A percentile compares a stretch with the other conserved stretches of the same genome.
These are phyloP conservation scores for Morbakka virulenta DNA, from an alignment of 30 jellyfish, hydroid and myxozoan genomes.

Conservation along the genomic window DNA sequence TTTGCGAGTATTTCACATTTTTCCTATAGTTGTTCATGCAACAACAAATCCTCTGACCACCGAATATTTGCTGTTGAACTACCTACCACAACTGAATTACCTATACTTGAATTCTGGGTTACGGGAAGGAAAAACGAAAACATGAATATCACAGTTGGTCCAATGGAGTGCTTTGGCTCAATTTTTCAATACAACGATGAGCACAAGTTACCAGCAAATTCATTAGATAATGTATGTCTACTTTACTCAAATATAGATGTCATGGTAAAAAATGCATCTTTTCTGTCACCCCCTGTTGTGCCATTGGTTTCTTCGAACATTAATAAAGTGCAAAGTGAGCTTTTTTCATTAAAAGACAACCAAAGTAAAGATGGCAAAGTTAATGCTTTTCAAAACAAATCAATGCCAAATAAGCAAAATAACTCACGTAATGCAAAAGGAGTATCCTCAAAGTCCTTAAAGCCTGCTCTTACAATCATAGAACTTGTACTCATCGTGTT, in stretches of 20 bases:
- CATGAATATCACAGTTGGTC: conserved; percentile 66
- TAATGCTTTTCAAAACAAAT: background rate
- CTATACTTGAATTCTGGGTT: conserved; percentile 59
- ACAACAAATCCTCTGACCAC: too few species aligned
- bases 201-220: conserved; percentile 38
- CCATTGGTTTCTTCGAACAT: background rate
- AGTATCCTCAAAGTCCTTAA: background rate
- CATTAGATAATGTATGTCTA: conserved; percentile 66
- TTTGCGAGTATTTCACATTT: too few species aligned
- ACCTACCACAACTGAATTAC: conserved; percentile 35
- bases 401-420: background rate
- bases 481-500: background rate
- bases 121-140: conserved; percentile 45
- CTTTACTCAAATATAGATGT: conserved; percentile 1
- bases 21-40: background rate
- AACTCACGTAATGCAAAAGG: background rate
- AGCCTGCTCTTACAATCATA: background rate
- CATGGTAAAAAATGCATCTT: conserved; percentile 34
- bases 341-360: too few species aligned
- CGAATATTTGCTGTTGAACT: too few species aligned
- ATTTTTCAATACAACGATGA: conserved; percentile 12
- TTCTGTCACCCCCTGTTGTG: background rate
- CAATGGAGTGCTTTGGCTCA: conserved; percentile 82
- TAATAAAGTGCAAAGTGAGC: background rate
- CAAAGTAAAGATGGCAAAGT: background rate